These are phyloP conservation scores for Drosophila tristis DNA, from an alignment of 1,140 invertebrate species.

Conservation along the genomic window DNA sequence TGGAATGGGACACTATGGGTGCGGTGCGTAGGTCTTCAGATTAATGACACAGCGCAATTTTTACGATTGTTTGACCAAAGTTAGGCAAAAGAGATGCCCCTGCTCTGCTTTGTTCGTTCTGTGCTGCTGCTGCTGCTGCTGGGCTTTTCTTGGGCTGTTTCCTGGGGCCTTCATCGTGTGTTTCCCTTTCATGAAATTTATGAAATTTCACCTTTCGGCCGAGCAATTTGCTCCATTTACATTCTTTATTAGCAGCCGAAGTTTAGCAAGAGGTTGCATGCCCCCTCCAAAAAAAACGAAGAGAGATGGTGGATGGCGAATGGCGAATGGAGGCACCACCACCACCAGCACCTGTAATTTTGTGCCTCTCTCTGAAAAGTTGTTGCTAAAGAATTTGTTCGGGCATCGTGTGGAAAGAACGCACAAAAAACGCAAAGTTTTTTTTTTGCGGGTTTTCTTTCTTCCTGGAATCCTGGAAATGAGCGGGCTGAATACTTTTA, in stretches of 20 bases:
- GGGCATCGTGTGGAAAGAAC: slow-evolving; percentile 7
- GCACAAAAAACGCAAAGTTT: slow-evolving; percentile 28
- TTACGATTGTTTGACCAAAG: slow-evolving; percentile 53
- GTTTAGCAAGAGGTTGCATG: slow-evolving; percentile 31
- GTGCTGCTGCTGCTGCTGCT: background rate
- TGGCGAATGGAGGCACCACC: background rate
- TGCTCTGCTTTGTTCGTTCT: no score
- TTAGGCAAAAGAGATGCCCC: slow-evolving; percentile 14
- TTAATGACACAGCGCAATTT: slow-evolving; percentile 48
- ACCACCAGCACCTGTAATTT: no score
- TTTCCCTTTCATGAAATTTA: slow-evolving; percentile 63
- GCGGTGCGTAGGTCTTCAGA: slow-evolving; percentile 27
- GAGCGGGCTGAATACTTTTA: slow-evolving; percentile 3
- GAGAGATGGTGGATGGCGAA: background rate
- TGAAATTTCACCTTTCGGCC: slow-evolving; percentile 78
- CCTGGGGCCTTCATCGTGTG: slow-evolving; percentile 26
- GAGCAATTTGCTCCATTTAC: slow-evolving; percentile 81
- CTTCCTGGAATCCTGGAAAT: background rate
- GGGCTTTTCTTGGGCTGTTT: slow-evolving; percentile 9
- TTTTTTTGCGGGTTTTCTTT: background rate
- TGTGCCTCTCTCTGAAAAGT: slow-evolving; percentile 20
- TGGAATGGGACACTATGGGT: no score
- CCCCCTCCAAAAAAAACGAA: no score
- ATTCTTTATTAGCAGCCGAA: slow-evolving; percentile 75
- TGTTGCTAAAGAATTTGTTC: slow-evolving; percentile 32